Evolutionary conservation across 1,140 invertebrate species (phyloP).

Genomic region (Drosophila rufa): DNA sequence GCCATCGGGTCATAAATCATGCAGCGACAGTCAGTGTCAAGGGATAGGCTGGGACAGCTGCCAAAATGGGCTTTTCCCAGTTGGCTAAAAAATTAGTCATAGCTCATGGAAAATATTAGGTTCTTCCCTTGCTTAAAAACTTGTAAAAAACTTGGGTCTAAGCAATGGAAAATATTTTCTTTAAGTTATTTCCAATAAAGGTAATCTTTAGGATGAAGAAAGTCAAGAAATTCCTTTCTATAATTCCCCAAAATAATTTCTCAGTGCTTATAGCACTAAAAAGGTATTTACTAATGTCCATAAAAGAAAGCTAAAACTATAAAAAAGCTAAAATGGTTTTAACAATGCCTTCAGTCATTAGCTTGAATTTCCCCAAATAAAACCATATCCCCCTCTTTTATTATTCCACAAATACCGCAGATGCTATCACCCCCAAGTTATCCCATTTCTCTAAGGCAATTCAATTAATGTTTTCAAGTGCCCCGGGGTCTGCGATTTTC

Average conservation of each 20-base stretch:
- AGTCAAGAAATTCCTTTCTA: neutral
- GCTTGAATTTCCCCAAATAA: slow-evolving; percentile 5
- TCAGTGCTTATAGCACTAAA: neutral
- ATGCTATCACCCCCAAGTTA: slow-evolving; percentile 15
- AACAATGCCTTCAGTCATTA: slow-evolving; percentile 13
- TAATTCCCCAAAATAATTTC: neutral
- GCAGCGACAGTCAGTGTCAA: slow-evolving; percentile 41
- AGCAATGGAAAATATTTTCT: too few species aligned
- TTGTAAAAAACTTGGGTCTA: too few species aligned
- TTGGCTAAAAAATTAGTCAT: neutral
- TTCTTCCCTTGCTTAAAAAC: neutral
- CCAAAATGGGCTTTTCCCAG: slow-evolving; percentile 1
- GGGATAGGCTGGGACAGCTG: slow-evolving; percentile 29
- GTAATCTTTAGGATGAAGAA: neutral
- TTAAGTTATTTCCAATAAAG: neutral
- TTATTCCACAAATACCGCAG: neutral
- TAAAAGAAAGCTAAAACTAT: slow-evolving; percentile 1
- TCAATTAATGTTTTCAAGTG: slow-evolving; percentile 39
- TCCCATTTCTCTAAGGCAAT: slow-evolving; percentile 13
- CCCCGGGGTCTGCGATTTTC: slow-evolving; percentile 32
- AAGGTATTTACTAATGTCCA: neutral
- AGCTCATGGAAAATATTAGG: neutral
- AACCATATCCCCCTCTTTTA: neutral
- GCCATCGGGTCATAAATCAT: slow-evolving; percentile 72
- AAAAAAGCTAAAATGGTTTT: neutral